Percentiles rank a stretch among this genome's conserved stretches.
Conservation (phyloP, 2,888 invertebrate species). For the Phymatocera aterrima region DNA sequence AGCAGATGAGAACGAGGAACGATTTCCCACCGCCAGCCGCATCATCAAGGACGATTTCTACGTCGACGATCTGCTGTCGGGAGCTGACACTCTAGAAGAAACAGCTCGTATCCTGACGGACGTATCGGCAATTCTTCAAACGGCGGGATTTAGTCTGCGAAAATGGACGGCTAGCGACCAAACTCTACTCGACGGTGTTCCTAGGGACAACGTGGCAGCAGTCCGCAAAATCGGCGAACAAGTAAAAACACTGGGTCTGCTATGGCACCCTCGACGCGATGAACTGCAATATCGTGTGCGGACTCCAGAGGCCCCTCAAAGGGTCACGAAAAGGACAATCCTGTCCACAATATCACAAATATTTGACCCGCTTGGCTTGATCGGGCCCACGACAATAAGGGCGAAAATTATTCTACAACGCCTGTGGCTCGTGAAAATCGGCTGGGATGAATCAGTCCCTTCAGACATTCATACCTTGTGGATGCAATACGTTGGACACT, state of each 20-base stretch:
- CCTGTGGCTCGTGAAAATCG: constrained; percentile 53
- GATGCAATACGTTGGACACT: constrained; percentile 38
- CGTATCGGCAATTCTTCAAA: constrained; percentile 25
- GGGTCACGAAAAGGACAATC: constrained; percentile 25
- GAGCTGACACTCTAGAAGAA: constrained; percentile 47
- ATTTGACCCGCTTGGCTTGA: constrained; percentile 57
- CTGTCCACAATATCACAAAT: constrained; percentile 55
- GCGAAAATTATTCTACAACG: constrained; percentile 58
- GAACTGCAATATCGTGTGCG: constrained; percentile 13
- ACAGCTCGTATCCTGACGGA: constrained; percentile 32
- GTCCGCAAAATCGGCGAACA: not conserved
- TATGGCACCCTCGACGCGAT: not conserved
- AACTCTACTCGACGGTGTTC: not conserved
- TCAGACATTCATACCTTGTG: constrained; percentile 45
- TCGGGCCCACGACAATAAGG: constrained; percentile 54
- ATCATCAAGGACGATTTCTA: constrained; percentile 52
- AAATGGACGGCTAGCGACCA: constrained; percentile 44
- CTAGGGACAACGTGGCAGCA: not conserved
- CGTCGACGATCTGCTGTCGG: constrained; percentile 58
- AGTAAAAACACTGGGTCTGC: not conserved
- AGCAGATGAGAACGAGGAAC: constrained; percentile 45
- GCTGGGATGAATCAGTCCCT: constrained; percentile 57
- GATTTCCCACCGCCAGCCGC: constrained; percentile 41
- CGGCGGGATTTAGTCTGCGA: constrained; percentile 45
- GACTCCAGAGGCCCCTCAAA: constrained; percentile 1